Base-by-base conservation (phyloP, 1,140 invertebrate genomes). In the Charaxes varanes region DNA sequence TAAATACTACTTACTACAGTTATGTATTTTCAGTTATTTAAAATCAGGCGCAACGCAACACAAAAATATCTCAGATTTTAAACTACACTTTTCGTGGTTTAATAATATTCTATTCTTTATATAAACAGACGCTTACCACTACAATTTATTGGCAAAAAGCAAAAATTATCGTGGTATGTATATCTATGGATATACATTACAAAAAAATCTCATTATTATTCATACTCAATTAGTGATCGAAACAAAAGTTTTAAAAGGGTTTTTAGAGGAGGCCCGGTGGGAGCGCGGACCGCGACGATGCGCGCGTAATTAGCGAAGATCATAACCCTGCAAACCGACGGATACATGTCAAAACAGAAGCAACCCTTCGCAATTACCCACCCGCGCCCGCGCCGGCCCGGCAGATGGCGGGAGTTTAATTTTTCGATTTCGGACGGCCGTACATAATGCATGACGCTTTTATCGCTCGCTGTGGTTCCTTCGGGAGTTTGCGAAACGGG, bases 401-500 rank as follows among this genome's bases (percentile, higher is more conserved):
- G 55, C 71, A 79, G 72, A 74, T 74, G 70, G 70, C 66, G 62
- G 51, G 62, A 66, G 65, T 77, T 77, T 77, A 80, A 80, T 80
- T 80, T 80, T 77, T 80, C 76, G 76, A 77, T 80, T 80, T 80
- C 71, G 76, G 70, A 70, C 76, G 56, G 42, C 47, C 47, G 52
- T 80, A 61, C 66, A 80, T 80, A 69, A 80, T 80, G 70, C 66
- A 77, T 70, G 72, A 77, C 59, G 72, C 72, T 77, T 80, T 80
- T 80, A 80, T 80, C 76, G 72, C 72, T 67, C 53, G 53, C 70
- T 62, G 76, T 59, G 66, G 70, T 61, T 80, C 76, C 76, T 74
- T 70, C 64, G 76, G 76, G 76, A 74, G 47, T 63, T 55, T 33
- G 30, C 36, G 21, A 35, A 15, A 15, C 27, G 17, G n/a, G 44